These are phyloP conservation scores for Centropyge bicolor DNA, from an alignment of 2,797 vertebrate species.

Conservation along the genomic window DNA sequence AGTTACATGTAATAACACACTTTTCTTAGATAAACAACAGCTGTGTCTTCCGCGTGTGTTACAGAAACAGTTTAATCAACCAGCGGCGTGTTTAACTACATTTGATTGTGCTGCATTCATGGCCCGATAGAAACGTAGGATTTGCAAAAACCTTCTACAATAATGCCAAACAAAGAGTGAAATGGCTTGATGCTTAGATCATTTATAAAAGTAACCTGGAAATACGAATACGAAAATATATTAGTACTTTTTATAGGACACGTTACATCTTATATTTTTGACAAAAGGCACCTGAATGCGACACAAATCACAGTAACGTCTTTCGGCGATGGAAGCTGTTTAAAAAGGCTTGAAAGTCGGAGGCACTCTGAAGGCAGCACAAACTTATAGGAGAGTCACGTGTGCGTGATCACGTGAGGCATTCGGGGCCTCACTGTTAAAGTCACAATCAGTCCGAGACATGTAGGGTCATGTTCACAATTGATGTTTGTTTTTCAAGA, in stretches of 20 bases:
- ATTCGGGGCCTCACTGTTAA: conserved; percentile 2
- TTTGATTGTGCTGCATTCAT: conserved; percentile 18
- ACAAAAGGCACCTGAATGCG: neutral
- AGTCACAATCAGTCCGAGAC: neutral
- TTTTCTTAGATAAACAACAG: rapidly evolving
- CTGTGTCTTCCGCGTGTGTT: no score
- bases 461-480: neutral
- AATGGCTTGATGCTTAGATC: neutral
- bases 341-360: neutral
- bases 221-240: neutral
- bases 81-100: neutral
- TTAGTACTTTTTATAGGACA: neutral
- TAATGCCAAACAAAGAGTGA: neutral
- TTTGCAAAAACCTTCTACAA: rapidly evolving
- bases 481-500: no score
- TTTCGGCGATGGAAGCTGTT: neutral
- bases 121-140: neutral
- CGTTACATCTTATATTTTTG: neutral
- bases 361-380: conserved; percentile 20
- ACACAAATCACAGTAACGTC: neutral
- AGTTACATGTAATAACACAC: neutral
- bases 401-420: conserved; percentile 1
- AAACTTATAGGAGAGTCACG: no score
- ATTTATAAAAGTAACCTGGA: neutral
- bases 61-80: conserved; percentile 11